phyloP scores from a whole-genome alignment of 2,797 vertebrate species.

The Sebastes cheni region DNA sequence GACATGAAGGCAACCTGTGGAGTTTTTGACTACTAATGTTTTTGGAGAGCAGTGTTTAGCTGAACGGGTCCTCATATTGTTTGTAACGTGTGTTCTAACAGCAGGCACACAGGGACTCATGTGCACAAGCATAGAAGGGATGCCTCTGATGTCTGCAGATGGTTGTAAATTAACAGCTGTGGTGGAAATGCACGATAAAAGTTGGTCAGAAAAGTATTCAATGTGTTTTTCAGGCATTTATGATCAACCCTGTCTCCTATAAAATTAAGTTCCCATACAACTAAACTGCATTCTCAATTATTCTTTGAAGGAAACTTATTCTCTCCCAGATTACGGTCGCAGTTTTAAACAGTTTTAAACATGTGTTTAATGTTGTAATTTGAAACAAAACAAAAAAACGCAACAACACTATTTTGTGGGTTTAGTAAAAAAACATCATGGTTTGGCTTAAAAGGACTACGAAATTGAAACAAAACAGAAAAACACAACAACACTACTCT shows the following conservation, averaged over 20 bases:
- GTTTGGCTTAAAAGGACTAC: too few species aligned
- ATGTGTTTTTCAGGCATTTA: neutral
- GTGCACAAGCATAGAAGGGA: neutral
- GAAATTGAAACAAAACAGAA: too few species aligned
- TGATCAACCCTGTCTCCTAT: neutral
- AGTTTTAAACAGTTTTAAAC: neutral
- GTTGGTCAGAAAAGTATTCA: neutral
- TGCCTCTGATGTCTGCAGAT: neutral
- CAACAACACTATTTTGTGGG: too few species aligned
- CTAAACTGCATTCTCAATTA: too few species aligned
- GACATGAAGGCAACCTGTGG: slow-evolving; percentile 10
- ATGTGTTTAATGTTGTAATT: too few species aligned
- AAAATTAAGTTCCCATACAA: neutral
- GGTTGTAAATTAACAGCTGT: neutral
- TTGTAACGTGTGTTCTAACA: neutral
- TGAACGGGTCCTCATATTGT: neutral
- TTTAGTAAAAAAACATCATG: too few species aligned
- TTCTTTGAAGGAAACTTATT: too few species aligned
- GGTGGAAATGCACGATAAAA: too few species aligned
- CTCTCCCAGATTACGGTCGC: too few species aligned
- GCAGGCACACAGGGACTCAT: neutral
- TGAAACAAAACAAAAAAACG: rapidly evolving
- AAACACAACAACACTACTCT: too few species aligned
- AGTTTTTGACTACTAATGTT: neutral
- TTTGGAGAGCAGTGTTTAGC: neutral